A percentile compares a stretch with the other conserved stretches of the same genome.
Evolutionary conservation across 30 jellyfish, hydroid and myxozoan species (phyloP).

Genomic region (Aurelia aurita complex sp. Pacific): DNA sequence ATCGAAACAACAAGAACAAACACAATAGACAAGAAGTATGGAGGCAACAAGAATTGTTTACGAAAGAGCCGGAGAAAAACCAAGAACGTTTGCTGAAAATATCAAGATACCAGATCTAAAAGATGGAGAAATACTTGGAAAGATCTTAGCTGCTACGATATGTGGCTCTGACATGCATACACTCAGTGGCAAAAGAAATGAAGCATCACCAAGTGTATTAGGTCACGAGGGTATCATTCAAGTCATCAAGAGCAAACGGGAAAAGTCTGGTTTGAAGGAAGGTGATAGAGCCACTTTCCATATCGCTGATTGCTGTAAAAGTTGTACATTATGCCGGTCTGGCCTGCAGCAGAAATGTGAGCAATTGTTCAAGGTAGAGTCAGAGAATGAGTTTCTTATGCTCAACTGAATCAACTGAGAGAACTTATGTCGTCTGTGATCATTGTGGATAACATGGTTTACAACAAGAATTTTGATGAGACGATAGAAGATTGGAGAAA

Average conservation of each 20-base stretch:
- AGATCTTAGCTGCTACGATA: slow-evolving; percentile 51
- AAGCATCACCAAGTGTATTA: slow-evolving; percentile 57
- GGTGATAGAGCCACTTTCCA: slow-evolving; percentile 63
- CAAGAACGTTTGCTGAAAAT: slow-evolving; percentile 4
- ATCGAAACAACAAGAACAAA: not conserved
- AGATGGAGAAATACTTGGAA: slow-evolving; percentile 55
- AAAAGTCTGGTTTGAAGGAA: not conserved
- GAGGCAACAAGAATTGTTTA: slow-evolving; percentile 47
- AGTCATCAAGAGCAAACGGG: slow-evolving; percentile 34
- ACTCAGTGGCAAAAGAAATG: slow-evolving; percentile 38
- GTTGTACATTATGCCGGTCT: slow-evolving; percentile 38
- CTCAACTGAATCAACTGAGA: too few relatives aligned
- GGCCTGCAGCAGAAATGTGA: slow-evolving; percentile 64
- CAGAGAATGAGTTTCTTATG: not conserved
- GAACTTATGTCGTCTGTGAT: too few relatives aligned
- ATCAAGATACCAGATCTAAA: slow-evolving; percentile 28
- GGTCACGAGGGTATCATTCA: slow-evolving; percentile 72
- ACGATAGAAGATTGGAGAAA: too few relatives aligned
- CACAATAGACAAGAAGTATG: not conserved
- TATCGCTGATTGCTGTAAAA: slow-evolving; percentile 56
- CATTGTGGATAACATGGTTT: too few relatives aligned
- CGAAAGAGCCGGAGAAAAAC: not conserved
- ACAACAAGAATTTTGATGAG: too few relatives aligned
- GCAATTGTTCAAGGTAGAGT: slow-evolving; percentile 43
- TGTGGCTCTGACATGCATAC: slow-evolving; percentile 78